Conservation (phyloP, 2,888 invertebrate genomes). For the Hymenopus coronatus region DNA sequence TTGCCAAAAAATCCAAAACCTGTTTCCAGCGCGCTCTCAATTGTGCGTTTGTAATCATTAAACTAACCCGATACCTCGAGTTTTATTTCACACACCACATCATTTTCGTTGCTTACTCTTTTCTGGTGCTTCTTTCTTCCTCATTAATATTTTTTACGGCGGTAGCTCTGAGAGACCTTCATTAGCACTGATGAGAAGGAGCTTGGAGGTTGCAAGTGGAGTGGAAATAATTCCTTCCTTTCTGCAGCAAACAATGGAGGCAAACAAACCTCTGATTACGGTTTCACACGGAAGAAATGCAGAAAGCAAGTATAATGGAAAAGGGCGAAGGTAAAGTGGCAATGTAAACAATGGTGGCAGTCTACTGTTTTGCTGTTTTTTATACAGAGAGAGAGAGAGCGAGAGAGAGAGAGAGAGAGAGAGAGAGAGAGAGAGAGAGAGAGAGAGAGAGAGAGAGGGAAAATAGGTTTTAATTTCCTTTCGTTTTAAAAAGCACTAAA, state of each 20-base stretch:
- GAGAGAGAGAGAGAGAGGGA: neutral
- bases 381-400: no score
- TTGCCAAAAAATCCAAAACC: neutral
- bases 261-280: neutral
- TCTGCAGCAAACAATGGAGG: neutral
- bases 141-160: neutral
- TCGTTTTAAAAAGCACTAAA: neutral
- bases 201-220: neutral
- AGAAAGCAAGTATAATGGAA: neutral
- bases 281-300: neutral
- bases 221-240: neutral
- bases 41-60: neutral
- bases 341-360: neutral
- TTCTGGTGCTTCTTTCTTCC: neutral
- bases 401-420: no score
- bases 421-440: no score
- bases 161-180: neutral
- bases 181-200: neutral
- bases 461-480: neutral
- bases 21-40: neutral
- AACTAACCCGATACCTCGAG: neutral
- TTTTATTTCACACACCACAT: neutral
- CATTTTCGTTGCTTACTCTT: neutral
- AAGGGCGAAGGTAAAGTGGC: neutral
- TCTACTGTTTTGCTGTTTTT: neutral